These are phyloP conservation scores for Hexactinellida sp. DNA, from an alignment of 37 sponge, comb jelly and placozoan genomes.

Conservation along the genomic window DNA sequence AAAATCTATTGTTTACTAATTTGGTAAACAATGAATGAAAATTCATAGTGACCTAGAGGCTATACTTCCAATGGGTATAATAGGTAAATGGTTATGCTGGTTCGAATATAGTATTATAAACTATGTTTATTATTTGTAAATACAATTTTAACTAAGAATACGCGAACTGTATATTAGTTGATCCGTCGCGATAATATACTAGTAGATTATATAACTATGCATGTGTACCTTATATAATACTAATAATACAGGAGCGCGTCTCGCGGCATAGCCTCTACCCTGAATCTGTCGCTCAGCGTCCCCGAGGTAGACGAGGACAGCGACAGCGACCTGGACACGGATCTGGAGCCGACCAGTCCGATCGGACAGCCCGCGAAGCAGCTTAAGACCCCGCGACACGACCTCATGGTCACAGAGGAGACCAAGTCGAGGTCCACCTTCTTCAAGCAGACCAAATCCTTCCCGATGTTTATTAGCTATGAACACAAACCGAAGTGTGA, in stretches of 20 bases:
- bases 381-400: constrained; percentile 28
- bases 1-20: no score
- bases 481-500: constrained; percentile 83
- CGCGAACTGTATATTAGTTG: no score
- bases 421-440: constrained; percentile 32
- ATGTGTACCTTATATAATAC: no score
- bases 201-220: no score
- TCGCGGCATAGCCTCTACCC: background rate
- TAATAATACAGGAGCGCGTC: background rate
- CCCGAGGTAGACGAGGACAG: background rate
- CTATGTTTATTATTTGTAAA: no score
- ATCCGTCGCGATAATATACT: no score
- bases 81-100: no score
- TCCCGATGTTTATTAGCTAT: constrained; percentile 79
- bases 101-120: no score
- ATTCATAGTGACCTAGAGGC: background rate
- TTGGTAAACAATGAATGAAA: background rate
- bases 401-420: constrained; percentile 55
- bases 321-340: background rate
- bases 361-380: constrained; percentile 2
- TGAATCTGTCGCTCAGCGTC: background rate
- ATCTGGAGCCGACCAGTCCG: constrained; percentile 5
- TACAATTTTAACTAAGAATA: no score
- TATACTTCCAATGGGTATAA: no score
- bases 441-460: constrained; percentile 81